A percentile compares a stretch with the other conserved stretches of the same genome.
Evolutionary conservation across 2,797 vertebrate genomes (phyloP).

Genomic region (Streptopelia turtur): DNA sequence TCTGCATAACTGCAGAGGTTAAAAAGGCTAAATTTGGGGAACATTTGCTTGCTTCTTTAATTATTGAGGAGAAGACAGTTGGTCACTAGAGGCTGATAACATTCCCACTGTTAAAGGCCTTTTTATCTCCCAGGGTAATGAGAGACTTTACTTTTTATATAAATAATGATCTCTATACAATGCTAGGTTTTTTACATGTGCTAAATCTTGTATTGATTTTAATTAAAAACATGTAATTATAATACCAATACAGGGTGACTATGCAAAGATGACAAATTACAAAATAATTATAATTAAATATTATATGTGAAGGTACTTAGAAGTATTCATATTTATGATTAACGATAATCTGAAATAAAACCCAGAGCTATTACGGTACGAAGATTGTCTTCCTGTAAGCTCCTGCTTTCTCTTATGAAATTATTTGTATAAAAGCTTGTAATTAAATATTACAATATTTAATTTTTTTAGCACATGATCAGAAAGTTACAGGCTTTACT

Average conservation of each 20-base stretch:
- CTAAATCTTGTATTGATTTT: slow-evolving; percentile 50
- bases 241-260: neutral
- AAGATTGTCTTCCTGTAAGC: neutral
- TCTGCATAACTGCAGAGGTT: slow-evolving; percentile 43
- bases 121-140: slow-evolving; percentile 63
- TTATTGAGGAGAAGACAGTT: slow-evolving; percentile 74
- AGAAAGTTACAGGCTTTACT: neutral
- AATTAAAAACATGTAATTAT: slow-evolving; percentile 40
- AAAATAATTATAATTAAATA: slow-evolving; percentile 63
- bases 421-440: neutral
- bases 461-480: neutral
- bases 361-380: neutral
- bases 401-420: neutral
- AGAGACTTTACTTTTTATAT: neutral
- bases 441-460: neutral
- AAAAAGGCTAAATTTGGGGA: slow-evolving; percentile 62
- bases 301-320: neutral
- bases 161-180: slow-evolving; percentile 61
- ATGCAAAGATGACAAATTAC: slow-evolving; percentile 26
- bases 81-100: slow-evolving; percentile 67
- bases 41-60: slow-evolving; percentile 66
- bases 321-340: neutral
- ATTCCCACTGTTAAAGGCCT: slow-evolving; percentile 40
- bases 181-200: slow-evolving; percentile 21
- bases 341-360: neutral